A percentile compares a stretch with the other conserved stretches of the same genome.
Evolutionary conservation across 2,888 invertebrate genomes (phyloP).

Genomic region (Gonocerus acuteangulatus): DNA sequence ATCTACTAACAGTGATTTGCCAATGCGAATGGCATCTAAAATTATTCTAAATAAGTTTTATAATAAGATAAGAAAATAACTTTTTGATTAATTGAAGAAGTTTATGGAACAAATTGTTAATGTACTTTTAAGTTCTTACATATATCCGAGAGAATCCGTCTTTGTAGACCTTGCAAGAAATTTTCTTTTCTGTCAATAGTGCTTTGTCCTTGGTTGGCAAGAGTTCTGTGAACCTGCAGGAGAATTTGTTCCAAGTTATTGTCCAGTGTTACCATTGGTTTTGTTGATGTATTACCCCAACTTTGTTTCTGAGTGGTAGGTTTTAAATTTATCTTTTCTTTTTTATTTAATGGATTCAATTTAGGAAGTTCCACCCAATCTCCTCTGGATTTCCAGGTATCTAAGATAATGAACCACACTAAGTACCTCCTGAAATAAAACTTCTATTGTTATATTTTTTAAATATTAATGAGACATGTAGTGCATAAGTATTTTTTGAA

Average conservation of each 20-base stretch:
- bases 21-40: no score
- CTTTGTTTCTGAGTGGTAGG: background rate
- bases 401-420: slow-evolving; percentile 9
- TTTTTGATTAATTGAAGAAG: no score
- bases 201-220: slow-evolving; percentile 16
- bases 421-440: background rate
- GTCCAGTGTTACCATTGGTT: slow-evolving; percentile 17
- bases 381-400: background rate
- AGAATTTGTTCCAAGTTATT: slow-evolving; percentile 27
- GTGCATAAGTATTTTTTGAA: no score
- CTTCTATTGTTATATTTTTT: no score
- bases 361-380: slow-evolving; percentile 32
- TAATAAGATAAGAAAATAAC: no score
- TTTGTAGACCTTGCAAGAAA: slow-evolving; percentile 53
- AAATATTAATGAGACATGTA: no score
- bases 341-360: slow-evolving; percentile 17
- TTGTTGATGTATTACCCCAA: background rate
- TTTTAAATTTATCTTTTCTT: background rate
- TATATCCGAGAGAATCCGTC: slow-evolving; percentile 56
- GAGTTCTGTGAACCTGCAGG: slow-evolving; percentile 28
- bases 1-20: no score
- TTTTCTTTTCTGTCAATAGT: slow-evolving; percentile 46
- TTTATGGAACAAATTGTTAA: no score
- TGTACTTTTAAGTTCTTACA: no score
- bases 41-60: no score